phyloP scores from a whole-genome alignment of 92 coral and sea anemone species.

The Porites cylindrica region DNA sequence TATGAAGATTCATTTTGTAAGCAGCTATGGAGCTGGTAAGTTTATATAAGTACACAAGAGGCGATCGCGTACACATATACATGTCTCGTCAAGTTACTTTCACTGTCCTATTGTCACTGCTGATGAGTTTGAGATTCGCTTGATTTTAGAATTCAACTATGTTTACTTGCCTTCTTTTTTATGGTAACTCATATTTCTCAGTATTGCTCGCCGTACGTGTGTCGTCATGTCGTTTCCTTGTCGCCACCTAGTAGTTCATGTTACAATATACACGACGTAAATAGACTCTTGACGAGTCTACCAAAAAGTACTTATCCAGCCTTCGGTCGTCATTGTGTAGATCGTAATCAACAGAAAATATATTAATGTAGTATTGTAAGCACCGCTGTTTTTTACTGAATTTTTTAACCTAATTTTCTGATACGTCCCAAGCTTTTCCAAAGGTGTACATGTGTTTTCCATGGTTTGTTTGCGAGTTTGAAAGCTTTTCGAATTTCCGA shows the following conservation, averaged over 20 bases:
- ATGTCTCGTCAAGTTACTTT: background rate
- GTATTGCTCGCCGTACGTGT: background rate
- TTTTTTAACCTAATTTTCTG: too few relatives aligned
- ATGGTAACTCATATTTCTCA: background rate
- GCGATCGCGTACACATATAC: background rate
- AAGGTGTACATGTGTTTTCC: too few relatives aligned
- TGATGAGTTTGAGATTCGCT: background rate
- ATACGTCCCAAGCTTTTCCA: too few relatives aligned
- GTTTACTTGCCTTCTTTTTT: background rate
- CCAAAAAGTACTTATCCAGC: background rate
- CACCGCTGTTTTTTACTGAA: too few relatives aligned
- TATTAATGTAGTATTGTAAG: too few relatives aligned
- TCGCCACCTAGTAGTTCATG: background rate
- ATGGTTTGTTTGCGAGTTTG: too few relatives aligned
- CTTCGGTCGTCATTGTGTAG: background rate
- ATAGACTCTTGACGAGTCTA: too few relatives aligned
- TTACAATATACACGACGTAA: too few relatives aligned
- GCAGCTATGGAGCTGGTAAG: background rate
- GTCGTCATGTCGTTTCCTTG: background rate
- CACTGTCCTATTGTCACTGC: background rate
- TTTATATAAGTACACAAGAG: background rate
- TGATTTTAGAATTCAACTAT: background rate
- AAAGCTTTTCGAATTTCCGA: too few relatives aligned
- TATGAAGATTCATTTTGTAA: background rate
- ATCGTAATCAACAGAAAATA: too few relatives aligned